phyloP scores from a whole-genome alignment of 2,888 invertebrate genomes.

The Cerastis leucographa region DNA sequence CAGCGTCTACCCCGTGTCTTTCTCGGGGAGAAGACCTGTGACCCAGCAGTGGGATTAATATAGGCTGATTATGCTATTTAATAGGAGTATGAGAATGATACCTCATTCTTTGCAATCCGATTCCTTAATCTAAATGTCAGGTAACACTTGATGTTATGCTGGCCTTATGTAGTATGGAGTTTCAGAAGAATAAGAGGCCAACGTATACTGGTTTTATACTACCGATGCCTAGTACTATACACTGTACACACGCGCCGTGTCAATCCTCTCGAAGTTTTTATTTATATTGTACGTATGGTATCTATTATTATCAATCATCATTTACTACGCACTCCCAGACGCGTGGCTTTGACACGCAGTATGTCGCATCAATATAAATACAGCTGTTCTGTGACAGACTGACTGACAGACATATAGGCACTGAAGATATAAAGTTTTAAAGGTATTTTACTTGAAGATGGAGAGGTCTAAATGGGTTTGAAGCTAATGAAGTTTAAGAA shows the following conservation, averaged over 20 bases:
- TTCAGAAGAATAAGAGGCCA: background rate
- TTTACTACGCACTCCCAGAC: conserved; percentile 44
- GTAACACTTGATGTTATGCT: background rate
- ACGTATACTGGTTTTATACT: background rate
- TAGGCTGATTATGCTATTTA: background rate
- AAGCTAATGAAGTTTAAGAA: no score
- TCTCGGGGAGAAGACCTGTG: background rate
- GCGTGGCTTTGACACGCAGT: conserved; percentile 36
- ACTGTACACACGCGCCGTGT: conserved; percentile 7
- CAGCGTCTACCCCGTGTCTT: no score
- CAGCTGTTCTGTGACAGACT: background rate
- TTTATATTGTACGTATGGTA: conserved; percentile 1
- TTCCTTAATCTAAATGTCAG: background rate
- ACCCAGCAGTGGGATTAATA: background rate
- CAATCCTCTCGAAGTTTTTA: conserved; percentile 14
- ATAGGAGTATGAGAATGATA: background rate
- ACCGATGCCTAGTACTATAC: no score
- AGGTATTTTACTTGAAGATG: background rate
- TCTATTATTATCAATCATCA: conserved; percentile 34
- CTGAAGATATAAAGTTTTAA: background rate
- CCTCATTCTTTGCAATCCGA: background rate
- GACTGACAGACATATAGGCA: conserved; percentile 17
- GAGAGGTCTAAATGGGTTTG: background rate
- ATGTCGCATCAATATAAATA: conserved; percentile 22
- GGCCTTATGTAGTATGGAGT: background rate